phyloP scores from a whole-genome alignment of 2,113 vertebrate genomes.

The Psephotus haematonotus region DNA sequence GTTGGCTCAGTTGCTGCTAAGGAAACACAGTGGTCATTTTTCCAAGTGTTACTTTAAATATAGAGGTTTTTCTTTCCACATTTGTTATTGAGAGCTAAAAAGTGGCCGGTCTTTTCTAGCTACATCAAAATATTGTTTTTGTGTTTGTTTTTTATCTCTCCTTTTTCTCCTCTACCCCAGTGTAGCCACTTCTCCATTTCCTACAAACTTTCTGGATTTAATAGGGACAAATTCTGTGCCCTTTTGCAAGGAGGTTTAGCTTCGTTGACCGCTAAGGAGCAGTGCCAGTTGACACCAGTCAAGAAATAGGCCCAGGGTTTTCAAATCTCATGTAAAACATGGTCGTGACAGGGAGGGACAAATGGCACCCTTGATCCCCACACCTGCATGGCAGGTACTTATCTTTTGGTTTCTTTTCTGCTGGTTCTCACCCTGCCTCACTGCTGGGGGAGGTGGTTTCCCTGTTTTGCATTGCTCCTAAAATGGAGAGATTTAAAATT shows the following conservation, averaged over 20 bases:
- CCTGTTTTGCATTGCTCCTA: neutral
- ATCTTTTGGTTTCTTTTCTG: neutral
- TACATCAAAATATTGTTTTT: neutral
- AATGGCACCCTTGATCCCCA: neutral
- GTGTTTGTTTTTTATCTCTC: neutral
- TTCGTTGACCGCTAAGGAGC: neutral
- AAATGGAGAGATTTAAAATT: neutral
- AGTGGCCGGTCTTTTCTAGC: neutral
- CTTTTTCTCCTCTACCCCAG: neutral
- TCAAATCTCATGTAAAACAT: neutral
- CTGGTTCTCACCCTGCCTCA: neutral
- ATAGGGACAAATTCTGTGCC: neutral
- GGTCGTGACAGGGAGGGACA: neutral
- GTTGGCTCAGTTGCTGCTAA: neutral
- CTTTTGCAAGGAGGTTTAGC: neutral
- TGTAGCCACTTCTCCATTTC: neutral
- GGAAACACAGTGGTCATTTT: neutral
- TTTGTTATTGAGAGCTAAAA: slow-evolving; percentile 20
- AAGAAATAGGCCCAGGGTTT: neutral
- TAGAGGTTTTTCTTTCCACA: neutral
- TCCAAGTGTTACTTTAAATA: slow-evolving; percentile 18
- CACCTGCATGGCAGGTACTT: neutral
- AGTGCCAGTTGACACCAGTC: neutral
- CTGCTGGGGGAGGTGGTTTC: neutral
- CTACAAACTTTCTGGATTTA: neutral